Evolutionary conservation across 2,888 invertebrate genomes (phyloP), one percentile per base, ranked within the genome.

Genomic region (Matsumyia berberina): DNA sequence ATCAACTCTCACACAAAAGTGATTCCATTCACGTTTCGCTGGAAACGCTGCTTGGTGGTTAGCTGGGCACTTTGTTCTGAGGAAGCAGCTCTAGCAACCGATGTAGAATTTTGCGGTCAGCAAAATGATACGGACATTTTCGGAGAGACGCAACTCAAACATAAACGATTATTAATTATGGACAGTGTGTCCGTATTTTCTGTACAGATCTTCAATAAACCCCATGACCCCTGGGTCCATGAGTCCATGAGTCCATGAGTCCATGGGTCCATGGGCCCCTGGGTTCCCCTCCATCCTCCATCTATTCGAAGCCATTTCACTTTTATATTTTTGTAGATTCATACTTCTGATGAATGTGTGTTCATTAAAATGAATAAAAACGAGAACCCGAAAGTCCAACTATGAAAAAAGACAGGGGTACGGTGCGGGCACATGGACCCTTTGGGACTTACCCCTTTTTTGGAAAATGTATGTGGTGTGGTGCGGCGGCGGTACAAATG

Each of bases 81-180:
- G 39, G n/a, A 57, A 60, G 39, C 9, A 57, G 49, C 51, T 37
- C 17, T 42, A 64, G 73, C 35, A 60, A 51, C 49, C 49, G 58
- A 57, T 76, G 67, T 77, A 33, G 66, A 70, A 70, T 46, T 70
- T 64, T 79, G 78, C 64, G 78, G 78, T 79, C 57, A 79, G 72
- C 57, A 79, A 79, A 79, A 78, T 64, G 78, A 77, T 77, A 67
- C 67, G 76, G 62, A 62, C 77, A 77, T 69, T 77, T 42, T 77
- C 55, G 35, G 29, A 70, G 78, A 72, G 70, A 78, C 62, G 78
- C 70, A 79, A 79, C 78, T 79, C 78, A 79, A 79, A 79, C 78
- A 79, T 79, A 79, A 79, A 79, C 78, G 78, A 79, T 79, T 79
- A 79, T 79, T 79, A 79, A 79, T 79, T 79, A 79, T 79, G 78